Percentiles rank a stretch among this genome's conserved stretches.
phyloP scores from a whole-genome alignment of 2,113 vertebrate species.

The Potamarius usumacintae region DNA sequence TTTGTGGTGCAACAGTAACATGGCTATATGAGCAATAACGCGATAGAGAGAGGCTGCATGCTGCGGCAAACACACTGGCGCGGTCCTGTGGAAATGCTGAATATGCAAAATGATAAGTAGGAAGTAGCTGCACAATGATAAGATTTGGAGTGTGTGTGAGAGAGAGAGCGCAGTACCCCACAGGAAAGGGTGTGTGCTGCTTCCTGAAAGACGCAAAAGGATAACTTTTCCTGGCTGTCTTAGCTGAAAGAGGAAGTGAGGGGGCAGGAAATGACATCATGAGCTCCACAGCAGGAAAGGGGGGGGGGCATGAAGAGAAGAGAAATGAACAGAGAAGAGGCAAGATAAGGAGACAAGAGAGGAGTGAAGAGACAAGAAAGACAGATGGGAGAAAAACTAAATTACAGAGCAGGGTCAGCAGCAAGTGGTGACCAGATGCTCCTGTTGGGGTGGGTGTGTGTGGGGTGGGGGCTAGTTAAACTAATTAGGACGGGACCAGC shows the following conservation, averaged over 20 bases:
- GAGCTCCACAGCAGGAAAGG: constrained; percentile 41
- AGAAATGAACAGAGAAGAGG: neutral
- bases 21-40: neutral
- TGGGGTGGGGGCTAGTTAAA: constrained; percentile 17
- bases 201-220: constrained; percentile 67
- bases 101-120: constrained; percentile 6
- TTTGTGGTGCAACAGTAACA: neutral
- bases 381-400: neutral
- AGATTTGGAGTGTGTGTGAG: neutral
- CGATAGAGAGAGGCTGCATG: no score
- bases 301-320: constrained; percentile 28
- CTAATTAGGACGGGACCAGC: neutral
- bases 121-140: neutral
- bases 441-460: neutral
- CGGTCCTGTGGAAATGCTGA: neutral
- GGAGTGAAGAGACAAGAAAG: neutral
- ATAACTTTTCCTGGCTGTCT: constrained; percentile 57
- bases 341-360: neutral
- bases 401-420: neutral
- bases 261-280: constrained; percentile 69
- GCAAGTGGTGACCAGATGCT: constrained; percentile 24
- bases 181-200: constrained; percentile 71
- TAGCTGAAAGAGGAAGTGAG: constrained; percentile 66
- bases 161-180: constrained; percentile 50
- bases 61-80: neutral